Conservation (phyloP, 2,113 vertebrate species). For the Caranx melampygus region DNA sequence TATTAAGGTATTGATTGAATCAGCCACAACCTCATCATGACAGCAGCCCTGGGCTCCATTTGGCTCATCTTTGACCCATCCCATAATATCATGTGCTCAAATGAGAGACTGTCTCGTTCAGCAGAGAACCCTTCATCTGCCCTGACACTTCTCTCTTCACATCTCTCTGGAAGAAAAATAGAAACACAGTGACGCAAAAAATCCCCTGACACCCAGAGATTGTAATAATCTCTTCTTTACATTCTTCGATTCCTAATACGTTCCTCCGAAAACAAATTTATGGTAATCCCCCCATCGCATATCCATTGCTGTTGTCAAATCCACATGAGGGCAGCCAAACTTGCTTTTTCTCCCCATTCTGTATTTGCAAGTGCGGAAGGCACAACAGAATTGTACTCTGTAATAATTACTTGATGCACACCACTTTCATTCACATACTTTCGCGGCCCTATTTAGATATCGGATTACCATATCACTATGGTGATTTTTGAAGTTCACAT, state of each 20-base stretch:
- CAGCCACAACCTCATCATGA: constrained; percentile 8
- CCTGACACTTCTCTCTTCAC: constrained; percentile 55
- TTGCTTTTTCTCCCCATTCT: constrained; percentile 54
- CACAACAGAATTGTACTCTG: constrained; percentile 62
- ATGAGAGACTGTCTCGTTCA: constrained; percentile 36
- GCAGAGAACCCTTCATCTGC: constrained; percentile 46
- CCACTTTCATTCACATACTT: constrained; percentile 59
- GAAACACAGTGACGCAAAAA: constrained; percentile 67
- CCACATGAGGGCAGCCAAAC: constrained; percentile 75
- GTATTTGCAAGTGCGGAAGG: constrained; percentile 38
- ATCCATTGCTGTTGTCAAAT: constrained; percentile 72
- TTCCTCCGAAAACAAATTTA: constrained; percentile 77
- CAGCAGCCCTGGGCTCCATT: constrained; percentile 2
- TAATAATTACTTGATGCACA: constrained; percentile 71
- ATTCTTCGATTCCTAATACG: constrained; percentile 69
- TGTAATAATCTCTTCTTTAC: constrained; percentile 77
- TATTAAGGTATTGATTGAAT: not conserved
- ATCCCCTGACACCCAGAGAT: constrained; percentile 74
- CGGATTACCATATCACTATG: constrained; percentile 60
- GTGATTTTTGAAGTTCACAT: constrained; percentile 59
- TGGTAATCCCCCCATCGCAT: constrained; percentile 73
- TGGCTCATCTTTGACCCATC: constrained; percentile 15
- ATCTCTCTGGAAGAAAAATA: constrained; percentile 58
- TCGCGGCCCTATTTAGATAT: constrained; percentile 53
- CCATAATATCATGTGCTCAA: constrained; percentile 32